Percentiles rank a stretch among this genome's conserved stretches.
Evolutionary conservation across 2,113 vertebrate genomes (phyloP).

Genomic region (Archocentrus centrarchus): DNA sequence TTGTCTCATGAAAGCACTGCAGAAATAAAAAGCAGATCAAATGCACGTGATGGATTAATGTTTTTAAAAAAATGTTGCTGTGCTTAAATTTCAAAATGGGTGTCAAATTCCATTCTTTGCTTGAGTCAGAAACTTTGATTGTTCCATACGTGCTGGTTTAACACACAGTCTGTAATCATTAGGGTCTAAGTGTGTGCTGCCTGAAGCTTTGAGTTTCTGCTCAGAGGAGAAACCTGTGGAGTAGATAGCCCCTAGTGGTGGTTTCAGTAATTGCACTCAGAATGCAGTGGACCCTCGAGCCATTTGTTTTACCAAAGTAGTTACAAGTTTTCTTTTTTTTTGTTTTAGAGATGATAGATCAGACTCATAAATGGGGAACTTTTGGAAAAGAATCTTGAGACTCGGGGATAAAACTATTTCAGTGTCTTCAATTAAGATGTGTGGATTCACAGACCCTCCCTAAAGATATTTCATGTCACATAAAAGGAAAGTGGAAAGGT

Average conservation of each 20-base stretch:
- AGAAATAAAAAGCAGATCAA: background rate
- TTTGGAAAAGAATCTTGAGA: background rate
- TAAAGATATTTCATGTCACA: background rate
- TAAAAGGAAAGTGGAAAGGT: background rate
- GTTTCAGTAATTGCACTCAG: constrained; percentile 8
- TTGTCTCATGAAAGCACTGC: constrained; percentile 28
- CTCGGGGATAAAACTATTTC: background rate
- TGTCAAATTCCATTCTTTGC: constrained; percentile 17
- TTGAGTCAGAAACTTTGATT: constrained; percentile 34
- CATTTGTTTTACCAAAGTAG: background rate
- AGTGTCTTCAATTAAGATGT: background rate
- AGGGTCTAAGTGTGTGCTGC: constrained; percentile 38
- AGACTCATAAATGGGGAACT: background rate
- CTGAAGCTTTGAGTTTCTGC: constrained; percentile 30
- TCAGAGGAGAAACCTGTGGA: constrained; percentile 68
- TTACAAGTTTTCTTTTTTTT: background rate
- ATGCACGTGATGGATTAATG: background rate
- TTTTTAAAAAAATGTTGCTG: background rate
- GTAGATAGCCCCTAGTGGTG: constrained; percentile 75
- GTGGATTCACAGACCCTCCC: background rate
- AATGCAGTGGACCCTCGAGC: background rate
- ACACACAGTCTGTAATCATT: constrained; percentile 22
- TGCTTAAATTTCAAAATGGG: background rate
- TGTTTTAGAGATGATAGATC: too few species aligned
- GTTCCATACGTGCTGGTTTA: constrained; percentile 49